Evolutionary conservation across 2,113 vertebrate species (phyloP).

Genomic region (Clarias gariepinus): DNA sequence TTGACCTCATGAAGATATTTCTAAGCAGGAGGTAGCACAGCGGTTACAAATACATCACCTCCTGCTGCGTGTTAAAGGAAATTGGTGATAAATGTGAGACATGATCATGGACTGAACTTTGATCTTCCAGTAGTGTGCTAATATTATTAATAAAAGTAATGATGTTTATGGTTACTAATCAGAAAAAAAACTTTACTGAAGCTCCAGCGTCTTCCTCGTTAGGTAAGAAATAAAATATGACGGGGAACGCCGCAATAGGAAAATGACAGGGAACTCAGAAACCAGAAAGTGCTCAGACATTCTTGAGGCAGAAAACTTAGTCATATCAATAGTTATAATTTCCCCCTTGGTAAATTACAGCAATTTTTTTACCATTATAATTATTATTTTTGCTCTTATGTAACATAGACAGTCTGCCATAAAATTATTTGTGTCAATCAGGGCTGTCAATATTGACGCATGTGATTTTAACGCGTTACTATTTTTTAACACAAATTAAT

Average conservation of each 20-base stretch:
- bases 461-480: too few species aligned
- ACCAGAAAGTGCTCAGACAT: background rate
- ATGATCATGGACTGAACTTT: background rate
- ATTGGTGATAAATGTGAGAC: conserved; percentile 41
- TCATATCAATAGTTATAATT: background rate
- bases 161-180: conserved; percentile 26
- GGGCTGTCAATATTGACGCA: too few species aligned
- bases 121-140: background rate
- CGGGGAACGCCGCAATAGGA: background rate
- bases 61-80: conserved; percentile 5
- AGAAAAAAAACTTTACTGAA: background rate
- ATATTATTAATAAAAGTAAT: conserved; percentile 1
- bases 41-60: background rate
- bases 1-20: background rate
- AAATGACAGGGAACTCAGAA: background rate
- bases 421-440: too few species aligned
- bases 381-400: background rate
- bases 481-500: too few species aligned
- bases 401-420: background rate
- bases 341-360: background rate
- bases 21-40: background rate
- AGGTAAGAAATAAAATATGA: background rate
- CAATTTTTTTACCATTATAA: background rate
- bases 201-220: background rate
- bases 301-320: background rate